These are phyloP conservation scores for Setipinna tenuifilis DNA, from an alignment of 2,797 vertebrate species.

Conservation along the genomic window DNA sequence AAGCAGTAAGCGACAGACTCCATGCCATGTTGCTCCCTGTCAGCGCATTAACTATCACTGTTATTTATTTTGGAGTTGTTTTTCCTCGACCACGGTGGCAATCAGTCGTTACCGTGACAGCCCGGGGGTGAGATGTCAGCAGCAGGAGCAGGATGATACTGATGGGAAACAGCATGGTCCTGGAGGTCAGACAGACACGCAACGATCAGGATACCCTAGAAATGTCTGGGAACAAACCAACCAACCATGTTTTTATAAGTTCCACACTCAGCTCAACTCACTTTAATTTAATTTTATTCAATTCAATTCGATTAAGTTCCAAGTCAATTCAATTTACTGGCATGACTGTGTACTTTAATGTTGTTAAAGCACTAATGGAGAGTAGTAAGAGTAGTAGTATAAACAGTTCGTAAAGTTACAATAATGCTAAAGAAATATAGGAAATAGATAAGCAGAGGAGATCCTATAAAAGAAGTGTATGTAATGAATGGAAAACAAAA, in stretches of 20 bases:
- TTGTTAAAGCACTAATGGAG: too few relatives aligned
- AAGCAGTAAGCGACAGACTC: background rate
- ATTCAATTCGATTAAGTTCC: too few relatives aligned
- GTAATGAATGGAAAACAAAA: too few relatives aligned
- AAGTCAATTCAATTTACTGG: too few relatives aligned
- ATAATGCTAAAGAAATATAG: too few relatives aligned
- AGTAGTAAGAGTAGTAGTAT: too few relatives aligned
- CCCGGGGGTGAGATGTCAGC: conserved; percentile 49
- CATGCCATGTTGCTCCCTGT: background rate
- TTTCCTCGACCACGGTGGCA: background rate
- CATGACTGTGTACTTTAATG: too few relatives aligned
- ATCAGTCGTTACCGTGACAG: conserved; percentile 61
- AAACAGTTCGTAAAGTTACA: too few relatives aligned
- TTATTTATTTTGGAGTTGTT: background rate
- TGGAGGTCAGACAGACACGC: background rate
- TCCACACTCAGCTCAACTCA: background rate
- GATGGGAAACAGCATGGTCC: background rate
- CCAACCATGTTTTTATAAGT: background rate
- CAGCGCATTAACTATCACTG: background rate
- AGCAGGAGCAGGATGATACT: conserved; percentile 51
- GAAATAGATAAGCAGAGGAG: too few relatives aligned
- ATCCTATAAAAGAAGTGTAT: too few relatives aligned
- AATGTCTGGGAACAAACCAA: background rate
- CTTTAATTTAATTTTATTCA: background rate
- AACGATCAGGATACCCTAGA: background rate